Percentiles rank a stretch among this genome's conserved stretches.
These are phyloP conservation scores for Saccopteryx bilineata DNA, from an alignment of 2,113 vertebrate species.

Conservation along the genomic window DNA sequence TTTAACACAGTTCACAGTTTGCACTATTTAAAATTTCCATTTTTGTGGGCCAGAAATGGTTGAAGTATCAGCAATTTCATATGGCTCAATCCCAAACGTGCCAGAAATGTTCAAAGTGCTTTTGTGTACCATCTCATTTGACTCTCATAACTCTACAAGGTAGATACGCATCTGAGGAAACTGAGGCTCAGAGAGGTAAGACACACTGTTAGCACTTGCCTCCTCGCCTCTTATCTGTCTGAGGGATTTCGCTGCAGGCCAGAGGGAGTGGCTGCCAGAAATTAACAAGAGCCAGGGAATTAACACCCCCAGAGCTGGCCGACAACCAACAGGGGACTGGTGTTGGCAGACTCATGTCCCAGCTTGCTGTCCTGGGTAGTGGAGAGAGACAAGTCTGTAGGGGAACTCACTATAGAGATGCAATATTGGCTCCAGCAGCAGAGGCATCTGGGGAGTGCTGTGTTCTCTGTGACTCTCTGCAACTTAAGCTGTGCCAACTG, in stretches of 20 bases:
- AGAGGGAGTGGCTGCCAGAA: not conserved
- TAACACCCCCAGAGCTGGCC: not conserved
- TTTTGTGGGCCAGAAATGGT: not conserved
- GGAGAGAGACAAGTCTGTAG: not conserved
- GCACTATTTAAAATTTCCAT: not conserved
- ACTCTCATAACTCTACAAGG: not conserved
- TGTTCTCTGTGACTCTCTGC: too few species aligned
- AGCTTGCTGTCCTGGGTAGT: not conserved
- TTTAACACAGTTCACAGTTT: not conserved
- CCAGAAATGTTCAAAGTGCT: not conserved
- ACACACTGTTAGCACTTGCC: not conserved
- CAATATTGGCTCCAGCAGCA: too few species aligned
- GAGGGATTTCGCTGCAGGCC: not conserved
- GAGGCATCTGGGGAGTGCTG: too few species aligned
- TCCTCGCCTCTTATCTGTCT: not conserved
- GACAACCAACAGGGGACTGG: not conserved
- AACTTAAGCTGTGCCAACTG: too few species aligned
- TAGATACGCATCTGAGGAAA: not conserved
- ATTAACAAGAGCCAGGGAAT: not conserved
- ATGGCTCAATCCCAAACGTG: not conserved
- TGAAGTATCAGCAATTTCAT: not conserved
- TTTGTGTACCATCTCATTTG: not conserved
- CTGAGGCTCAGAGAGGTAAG: fast-evolving
- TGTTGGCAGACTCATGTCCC: not conserved
- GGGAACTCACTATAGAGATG: too few species aligned